phyloP scores from a whole-genome alignment of 2,888 invertebrate species.

The Agrotis segetum region DNA sequence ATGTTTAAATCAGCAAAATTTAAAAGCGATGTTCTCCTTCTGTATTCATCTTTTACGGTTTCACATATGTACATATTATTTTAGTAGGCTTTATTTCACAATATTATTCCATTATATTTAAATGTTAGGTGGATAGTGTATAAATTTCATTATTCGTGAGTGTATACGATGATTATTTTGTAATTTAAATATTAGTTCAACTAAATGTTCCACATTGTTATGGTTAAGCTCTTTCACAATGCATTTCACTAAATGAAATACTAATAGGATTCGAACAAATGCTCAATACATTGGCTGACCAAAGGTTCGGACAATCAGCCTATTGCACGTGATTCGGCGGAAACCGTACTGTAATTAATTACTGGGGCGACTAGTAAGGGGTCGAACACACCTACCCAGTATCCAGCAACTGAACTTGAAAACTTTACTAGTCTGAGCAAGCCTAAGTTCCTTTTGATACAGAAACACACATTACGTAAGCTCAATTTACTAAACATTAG shows the following conservation, averaged over 20 bases:
- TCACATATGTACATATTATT: too few species aligned
- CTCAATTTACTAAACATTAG: slow-evolving; percentile 55
- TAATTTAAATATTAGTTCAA: not conserved
- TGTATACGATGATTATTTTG: not conserved
- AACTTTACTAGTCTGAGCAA: slow-evolving; percentile 43
- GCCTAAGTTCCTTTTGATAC: slow-evolving; percentile 36
- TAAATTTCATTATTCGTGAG: too few species aligned
- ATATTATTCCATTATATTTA: too few species aligned
- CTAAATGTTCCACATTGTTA: not conserved
- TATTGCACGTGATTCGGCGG: slow-evolving; percentile 78
- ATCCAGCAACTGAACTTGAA: slow-evolving; percentile 51
- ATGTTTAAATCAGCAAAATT: too few species aligned
- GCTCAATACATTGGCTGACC: slow-evolving; percentile 65
- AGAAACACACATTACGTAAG: slow-evolving; percentile 46
- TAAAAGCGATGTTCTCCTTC: too few species aligned
- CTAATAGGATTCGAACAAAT: slow-evolving; percentile 62
- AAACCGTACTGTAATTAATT: slow-evolving; percentile 78
- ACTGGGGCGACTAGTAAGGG: slow-evolving; percentile 64
- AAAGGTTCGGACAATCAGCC: slow-evolving; percentile 72
- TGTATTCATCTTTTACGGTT: too few species aligned
- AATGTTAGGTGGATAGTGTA: too few species aligned
- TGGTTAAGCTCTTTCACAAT: slow-evolving; percentile 4
- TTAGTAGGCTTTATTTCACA: too few species aligned
- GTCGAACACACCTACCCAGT: slow-evolving; percentile 65
- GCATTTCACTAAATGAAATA: slow-evolving; percentile 27